Evolutionary conservation across 2,797 vertebrate genomes (phyloP).

Genomic region (Monodelphis domestica): DNA sequence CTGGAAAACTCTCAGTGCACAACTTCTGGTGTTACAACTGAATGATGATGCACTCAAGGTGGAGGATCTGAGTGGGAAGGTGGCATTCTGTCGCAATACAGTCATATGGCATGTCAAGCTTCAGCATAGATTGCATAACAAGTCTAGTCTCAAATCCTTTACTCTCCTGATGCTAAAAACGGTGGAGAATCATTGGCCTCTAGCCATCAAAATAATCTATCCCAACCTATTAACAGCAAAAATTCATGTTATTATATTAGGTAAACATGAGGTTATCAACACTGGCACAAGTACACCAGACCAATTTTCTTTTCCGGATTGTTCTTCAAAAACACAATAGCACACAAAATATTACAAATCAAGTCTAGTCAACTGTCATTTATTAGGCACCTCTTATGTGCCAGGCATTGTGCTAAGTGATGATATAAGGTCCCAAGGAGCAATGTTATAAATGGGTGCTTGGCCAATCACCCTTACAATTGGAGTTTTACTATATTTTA

Average conservation of each 20-base stretch:
- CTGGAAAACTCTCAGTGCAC: neutral
- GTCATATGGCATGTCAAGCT: no score
- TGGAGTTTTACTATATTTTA: neutral
- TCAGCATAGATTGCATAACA: neutral
- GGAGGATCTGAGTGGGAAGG: neutral
- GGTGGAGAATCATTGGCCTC: neutral
- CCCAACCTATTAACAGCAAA: neutral
- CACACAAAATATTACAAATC: neutral
- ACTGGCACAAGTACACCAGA: neutral
- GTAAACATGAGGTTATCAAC: neutral
- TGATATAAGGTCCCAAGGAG: neutral
- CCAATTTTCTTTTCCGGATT: neutral
- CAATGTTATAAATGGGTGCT: neutral
- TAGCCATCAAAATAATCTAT: neutral
- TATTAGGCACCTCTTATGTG: neutral
- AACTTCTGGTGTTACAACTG: neutral
- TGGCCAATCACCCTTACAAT: neutral
- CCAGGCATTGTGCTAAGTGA: neutral
- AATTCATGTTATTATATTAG: neutral
- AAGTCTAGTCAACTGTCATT: neutral
- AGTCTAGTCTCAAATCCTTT: neutral
- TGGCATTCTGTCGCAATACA: neutral
- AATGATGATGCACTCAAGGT: neutral
- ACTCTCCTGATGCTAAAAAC: neutral
- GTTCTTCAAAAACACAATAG: neutral